Evolutionary conservation across 2,888 invertebrate species (phyloP), one percentile per base, ranked within the genome.

Genomic region (Periphyllus acericola): DNA sequence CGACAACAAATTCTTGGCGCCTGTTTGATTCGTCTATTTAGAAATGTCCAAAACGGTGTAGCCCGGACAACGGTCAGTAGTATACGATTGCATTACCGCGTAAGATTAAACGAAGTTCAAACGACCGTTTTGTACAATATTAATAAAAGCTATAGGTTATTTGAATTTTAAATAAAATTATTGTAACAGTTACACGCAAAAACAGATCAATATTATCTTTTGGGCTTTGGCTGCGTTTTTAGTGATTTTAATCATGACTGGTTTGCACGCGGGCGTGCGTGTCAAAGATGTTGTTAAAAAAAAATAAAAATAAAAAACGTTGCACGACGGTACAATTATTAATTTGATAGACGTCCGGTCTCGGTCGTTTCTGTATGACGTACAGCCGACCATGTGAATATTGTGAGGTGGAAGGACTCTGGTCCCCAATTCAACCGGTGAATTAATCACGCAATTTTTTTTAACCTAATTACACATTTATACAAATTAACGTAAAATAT

Each of bases 251-350:
- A 8, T 60, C 60, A 25, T 60, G 21, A 21, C 21, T 9, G 5
- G 21, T 60, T 60, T 60, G 60, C 60, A 60, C 25, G 32, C 40
- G 21, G 0, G 32, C 46, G 21, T 78, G 55, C 32, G 55, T 78
- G 55, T 78, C 78, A 52, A 78, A 78, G 32, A 25, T 60, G 5
- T 11, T 52, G 29, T 46, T 52, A 32, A 21, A 76, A 32, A 60
- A 60, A 60, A 25, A 60, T 6, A 60, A 55, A 19, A 29, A 29
- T 46, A 32, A 52, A 52, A 78, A 52, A 78, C 9, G 32, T 5
- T 14, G 32, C 76, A 52, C 19, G 52, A 55, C 78, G 55, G 55
- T 55, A 55, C 52, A 78, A 78, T 78, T 78, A 78, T 78, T 78
- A 78, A 78, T 52, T 78, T 78, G 52, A 78, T 32, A 21, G 78